A percentile compares a stretch with the other conserved stretches of the same genome.
Evolutionary conservation across 1,140 invertebrate genomes (phyloP).

Genomic region (Antheraea mylitta): DNA sequence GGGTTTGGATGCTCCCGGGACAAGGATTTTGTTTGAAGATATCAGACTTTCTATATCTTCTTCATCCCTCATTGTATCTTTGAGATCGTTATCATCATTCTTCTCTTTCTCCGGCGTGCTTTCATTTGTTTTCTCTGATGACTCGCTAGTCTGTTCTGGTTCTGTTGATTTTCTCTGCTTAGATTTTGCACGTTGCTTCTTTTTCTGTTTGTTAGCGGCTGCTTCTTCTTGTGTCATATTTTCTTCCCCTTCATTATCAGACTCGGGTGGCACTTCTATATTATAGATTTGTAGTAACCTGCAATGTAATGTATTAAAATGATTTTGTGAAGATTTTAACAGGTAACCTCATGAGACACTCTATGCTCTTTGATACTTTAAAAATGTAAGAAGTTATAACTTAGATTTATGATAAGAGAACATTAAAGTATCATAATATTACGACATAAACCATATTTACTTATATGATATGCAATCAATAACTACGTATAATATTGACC

Average conservation of each 20-base stretch:
- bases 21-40: conserved; percentile 74
- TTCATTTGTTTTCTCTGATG: conserved; percentile 55
- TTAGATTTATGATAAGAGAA: too few relatives aligned
- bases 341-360: too few relatives aligned
- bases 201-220: conserved; percentile 66
- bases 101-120: conserved; percentile 64
- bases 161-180: conserved; percentile 75
- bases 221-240: conserved; percentile 56
- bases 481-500: too few relatives aligned
- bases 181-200: conserved; percentile 74
- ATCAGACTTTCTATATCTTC: conserved; percentile 77
- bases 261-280: conserved; percentile 82
- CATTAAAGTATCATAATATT: too few relatives aligned
- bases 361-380: too few relatives aligned
- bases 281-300: conserved; percentile 86
- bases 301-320: conserved; percentile 28
- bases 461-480: too few relatives aligned
- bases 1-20: conserved; percentile 53
- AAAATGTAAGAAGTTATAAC: too few relatives aligned
- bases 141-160: conserved; percentile 59
- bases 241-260: conserved; percentile 63
- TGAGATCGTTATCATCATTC: conserved; percentile 32
- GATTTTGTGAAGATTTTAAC: too few relatives aligned
- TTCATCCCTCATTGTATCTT: conserved; percentile 25
- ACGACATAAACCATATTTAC: too few relatives aligned